Evolutionary conservation across 37 sponge, comb jelly and placozoan genomes (phyloP).

Genomic region (Ianthella basta): DNA sequence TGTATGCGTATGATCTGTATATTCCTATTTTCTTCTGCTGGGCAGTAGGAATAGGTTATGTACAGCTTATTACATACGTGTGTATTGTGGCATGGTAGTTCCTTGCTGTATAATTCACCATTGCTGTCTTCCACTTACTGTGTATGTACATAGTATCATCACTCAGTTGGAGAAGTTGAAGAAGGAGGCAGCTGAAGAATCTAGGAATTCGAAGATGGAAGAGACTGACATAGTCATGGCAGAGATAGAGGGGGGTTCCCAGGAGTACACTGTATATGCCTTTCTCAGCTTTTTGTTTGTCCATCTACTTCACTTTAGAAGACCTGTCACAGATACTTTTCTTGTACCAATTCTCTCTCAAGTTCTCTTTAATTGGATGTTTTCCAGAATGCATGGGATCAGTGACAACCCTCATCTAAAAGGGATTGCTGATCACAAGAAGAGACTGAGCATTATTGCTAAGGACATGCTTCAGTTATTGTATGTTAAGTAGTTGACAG

Average conservation of each 20-base stretch:
- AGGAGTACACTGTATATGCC: constrained; percentile 94
- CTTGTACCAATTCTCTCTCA: constrained; percentile 95
- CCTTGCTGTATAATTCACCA: too few relatives aligned
- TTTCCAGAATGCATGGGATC: constrained; percentile 79
- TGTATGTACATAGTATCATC: constrained; percentile 77
- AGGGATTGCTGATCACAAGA: constrained; percentile 74
- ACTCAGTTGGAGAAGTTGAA: constrained; percentile 93
- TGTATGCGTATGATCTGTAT: too few relatives aligned
- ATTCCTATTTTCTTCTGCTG: too few relatives aligned
- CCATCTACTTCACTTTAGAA: constrained; percentile 96
- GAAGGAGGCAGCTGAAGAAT: constrained; percentile 95
- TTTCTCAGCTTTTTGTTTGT: constrained; percentile 88
- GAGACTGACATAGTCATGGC: constrained; percentile 97
- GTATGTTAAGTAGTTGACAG: too few relatives aligned
- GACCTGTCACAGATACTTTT: constrained; percentile 89
- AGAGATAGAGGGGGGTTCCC: constrained; percentile 92
- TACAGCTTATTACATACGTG: too few relatives aligned
- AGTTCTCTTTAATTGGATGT: constrained; percentile 97
- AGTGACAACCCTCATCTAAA: constrained; percentile 77
- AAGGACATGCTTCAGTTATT: constrained; percentile 92
- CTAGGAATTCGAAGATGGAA: constrained; percentile 93
- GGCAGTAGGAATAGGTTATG: too few relatives aligned
- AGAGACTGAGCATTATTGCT: constrained; percentile 84
- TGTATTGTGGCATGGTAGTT: too few relatives aligned
- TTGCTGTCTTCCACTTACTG: too few relatives aligned